phyloP scores from a whole-genome alignment of 2,888 invertebrate species.

The Omphaloscelis lunosa region DNA sequence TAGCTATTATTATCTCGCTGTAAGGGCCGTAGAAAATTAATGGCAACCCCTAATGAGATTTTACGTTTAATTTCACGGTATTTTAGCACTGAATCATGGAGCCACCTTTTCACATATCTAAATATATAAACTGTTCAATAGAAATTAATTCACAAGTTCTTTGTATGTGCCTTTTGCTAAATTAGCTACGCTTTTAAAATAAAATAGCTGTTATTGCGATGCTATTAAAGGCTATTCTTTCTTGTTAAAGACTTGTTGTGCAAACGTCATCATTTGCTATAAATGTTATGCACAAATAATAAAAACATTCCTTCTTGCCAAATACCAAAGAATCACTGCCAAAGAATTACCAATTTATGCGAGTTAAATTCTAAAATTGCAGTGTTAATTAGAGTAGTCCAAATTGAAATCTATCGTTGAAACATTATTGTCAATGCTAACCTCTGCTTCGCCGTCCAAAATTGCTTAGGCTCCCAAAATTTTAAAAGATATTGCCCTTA shows the following conservation, averaged over 20 bases:
- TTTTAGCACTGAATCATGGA: slow-evolving; percentile 19
- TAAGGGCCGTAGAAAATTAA: slow-evolving; percentile 57
- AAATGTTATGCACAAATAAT: slow-evolving; percentile 56
- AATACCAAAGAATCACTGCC: slow-evolving; percentile 64
- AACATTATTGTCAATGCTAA: slow-evolving; percentile 60
- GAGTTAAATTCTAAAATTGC: slow-evolving; percentile 34
- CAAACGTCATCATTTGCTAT: slow-evolving; percentile 29
- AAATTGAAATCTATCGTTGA: slow-evolving; percentile 28
- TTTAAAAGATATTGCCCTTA: slow-evolving; percentile 26
- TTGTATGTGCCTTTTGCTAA: slow-evolving; percentile 66
- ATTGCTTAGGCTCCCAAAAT: slow-evolving; percentile 51
- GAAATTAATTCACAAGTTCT: slow-evolving; percentile 40
- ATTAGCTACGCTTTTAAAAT: slow-evolving; percentile 40
- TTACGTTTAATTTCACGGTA: slow-evolving; percentile 12
- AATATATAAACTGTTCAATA: slow-evolving; percentile 31
- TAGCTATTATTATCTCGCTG: slow-evolving; percentile 63
- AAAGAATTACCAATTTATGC: slow-evolving; percentile 38
- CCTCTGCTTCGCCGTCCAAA: slow-evolving; percentile 78
- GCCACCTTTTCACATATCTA: slow-evolving; percentile 49
- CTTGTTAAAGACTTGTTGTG: slow-evolving; percentile 31
- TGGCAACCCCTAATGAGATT: slow-evolving; percentile 24
- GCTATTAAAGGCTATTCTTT: slow-evolving; percentile 26
- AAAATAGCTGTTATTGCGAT: slow-evolving; percentile 27
- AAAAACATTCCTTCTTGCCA: slow-evolving; percentile 62
- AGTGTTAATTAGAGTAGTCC: slow-evolving; percentile 30